A percentile compares a stretch with the other conserved stretches of the same genome.
phyloP scores from a whole-genome alignment of 2,888 invertebrate genomes.

The Caenorhabditis sp. region DNA sequence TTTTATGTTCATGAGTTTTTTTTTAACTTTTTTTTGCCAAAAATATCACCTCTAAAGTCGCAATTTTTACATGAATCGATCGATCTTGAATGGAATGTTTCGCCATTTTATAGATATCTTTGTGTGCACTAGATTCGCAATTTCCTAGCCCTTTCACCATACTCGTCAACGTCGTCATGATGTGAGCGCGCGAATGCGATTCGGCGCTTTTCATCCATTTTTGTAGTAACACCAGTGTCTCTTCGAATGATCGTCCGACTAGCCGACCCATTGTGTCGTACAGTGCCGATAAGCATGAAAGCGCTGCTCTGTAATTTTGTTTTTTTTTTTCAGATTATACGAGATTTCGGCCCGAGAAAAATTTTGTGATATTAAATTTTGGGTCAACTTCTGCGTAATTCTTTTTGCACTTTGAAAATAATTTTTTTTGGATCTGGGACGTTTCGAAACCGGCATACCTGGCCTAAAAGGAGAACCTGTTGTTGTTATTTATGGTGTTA shows the following conservation, averaged over 20 bases:
- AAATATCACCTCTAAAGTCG: conserved; percentile 80
- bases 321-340: background rate
- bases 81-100: conserved; percentile 88
- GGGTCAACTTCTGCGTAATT: too few species aligned
- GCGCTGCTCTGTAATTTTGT: conserved; percentile 81
- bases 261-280: conserved; percentile 96
- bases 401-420: too few species aligned
- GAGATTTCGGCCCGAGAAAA: background rate
- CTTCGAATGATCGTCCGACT: conserved; percentile 98
- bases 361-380: too few species aligned
- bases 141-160: conserved; percentile 90
- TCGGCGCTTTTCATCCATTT: conserved; percentile 90
- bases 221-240: conserved; percentile 90
- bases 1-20: too few species aligned
- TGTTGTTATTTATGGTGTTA: too few species aligned
- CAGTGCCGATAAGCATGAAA: conserved; percentile 91
- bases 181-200: conserved; percentile 93
- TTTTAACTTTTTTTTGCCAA: conserved; percentile 3
- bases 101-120: conserved; percentile 89
- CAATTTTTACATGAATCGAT: conserved; percentile 89
- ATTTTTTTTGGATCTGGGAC: too few species aligned
- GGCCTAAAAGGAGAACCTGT: too few species aligned
- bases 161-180: conserved; percentile 94
- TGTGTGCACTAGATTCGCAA: conserved; percentile 84
- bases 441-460: too few species aligned